Evolutionary conservation across 2,797 vertebrate species (phyloP).

Genomic region (Lithobates pipiens): DNA sequence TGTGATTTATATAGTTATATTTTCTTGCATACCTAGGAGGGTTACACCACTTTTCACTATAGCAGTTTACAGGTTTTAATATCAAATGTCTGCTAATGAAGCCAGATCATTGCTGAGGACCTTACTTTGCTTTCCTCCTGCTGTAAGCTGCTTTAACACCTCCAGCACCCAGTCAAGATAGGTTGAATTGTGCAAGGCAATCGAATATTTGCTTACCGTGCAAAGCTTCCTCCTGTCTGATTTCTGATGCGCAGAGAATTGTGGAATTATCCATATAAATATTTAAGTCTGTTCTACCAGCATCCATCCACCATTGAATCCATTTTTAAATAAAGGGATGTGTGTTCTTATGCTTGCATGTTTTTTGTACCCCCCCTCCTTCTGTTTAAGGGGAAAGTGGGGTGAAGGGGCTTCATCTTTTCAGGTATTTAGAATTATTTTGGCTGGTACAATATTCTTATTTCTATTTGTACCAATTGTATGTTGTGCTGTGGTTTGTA

Average conservation of each 20-base stretch:
- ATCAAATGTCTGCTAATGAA: too few relatives aligned
- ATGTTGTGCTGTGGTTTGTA: background rate
- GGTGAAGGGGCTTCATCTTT: too few relatives aligned
- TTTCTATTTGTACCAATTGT: background rate
- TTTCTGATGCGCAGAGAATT: too few relatives aligned
- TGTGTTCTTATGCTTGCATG: background rate
- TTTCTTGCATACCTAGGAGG: background rate
- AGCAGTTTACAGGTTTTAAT: background rate
- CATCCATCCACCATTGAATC: background rate
- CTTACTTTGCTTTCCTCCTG: background rate
- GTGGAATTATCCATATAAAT: too few relatives aligned
- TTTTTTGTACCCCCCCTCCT: too few relatives aligned
- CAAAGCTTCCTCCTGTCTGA: too few relatives aligned
- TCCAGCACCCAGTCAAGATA: background rate
- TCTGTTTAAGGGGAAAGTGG: too few relatives aligned
- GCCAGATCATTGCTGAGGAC: background rate
- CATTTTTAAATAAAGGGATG: background rate
- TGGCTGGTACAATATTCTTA: too few relatives aligned
- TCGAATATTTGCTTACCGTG: background rate
- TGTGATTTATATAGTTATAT: background rate
- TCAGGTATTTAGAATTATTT: too few relatives aligned
- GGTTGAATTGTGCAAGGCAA: background rate
- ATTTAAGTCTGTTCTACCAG: background rate
- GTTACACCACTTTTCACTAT: background rate
- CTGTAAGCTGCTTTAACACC: too few relatives aligned